Percentiles rank a stretch among this genome's conserved stretches.
Conservation (phyloP, 2,888 invertebrate genomes). For the Macrophya alboannulata region DNA sequence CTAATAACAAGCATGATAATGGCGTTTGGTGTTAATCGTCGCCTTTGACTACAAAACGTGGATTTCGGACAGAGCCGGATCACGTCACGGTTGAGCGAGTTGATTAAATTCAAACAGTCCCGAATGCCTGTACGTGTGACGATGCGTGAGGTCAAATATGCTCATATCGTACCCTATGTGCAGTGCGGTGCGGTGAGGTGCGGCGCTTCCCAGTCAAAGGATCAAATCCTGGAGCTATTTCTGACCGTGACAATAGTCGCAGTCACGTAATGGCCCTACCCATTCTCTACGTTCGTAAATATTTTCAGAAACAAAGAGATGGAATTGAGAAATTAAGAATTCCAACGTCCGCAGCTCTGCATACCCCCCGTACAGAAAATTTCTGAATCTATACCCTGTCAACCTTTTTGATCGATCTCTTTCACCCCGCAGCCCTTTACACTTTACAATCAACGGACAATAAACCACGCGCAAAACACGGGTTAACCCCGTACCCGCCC, state of each 20-base stretch:
- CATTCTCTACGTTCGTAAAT: background rate
- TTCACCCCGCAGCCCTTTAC: constrained; percentile 59
- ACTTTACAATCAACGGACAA: constrained; percentile 40
- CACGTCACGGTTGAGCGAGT: constrained; percentile 75
- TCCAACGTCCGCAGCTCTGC: background rate
- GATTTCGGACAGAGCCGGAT: constrained; percentile 67
- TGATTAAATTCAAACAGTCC: constrained; percentile 79
- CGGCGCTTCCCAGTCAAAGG: constrained; percentile 62
- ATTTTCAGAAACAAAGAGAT: constrained; percentile 11
- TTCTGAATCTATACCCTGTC: constrained; percentile 78
- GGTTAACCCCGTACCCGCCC: constrained; percentile 69
- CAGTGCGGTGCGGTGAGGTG: no score
- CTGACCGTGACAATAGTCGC: constrained; percentile 75
- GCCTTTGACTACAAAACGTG: constrained; percentile 68
- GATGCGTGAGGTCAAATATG: constrained; percentile 77
- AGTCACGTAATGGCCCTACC: constrained; percentile 75
- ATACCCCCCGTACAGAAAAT: background rate
- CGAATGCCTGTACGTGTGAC: constrained; percentile 72
- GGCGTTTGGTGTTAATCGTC: constrained; percentile 77
- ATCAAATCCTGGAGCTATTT: constrained; percentile 68
- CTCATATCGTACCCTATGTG: constrained; percentile 72
- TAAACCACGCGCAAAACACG: constrained; percentile 73
- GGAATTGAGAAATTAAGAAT: background rate
- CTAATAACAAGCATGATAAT: constrained; percentile 68
- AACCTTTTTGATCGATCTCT: constrained; percentile 77